A percentile compares a stretch with the other conserved stretches of the same genome.
Conservation (phyloP, 2,888 invertebrate species). For the Yponomeuta cagnagella region DNA sequence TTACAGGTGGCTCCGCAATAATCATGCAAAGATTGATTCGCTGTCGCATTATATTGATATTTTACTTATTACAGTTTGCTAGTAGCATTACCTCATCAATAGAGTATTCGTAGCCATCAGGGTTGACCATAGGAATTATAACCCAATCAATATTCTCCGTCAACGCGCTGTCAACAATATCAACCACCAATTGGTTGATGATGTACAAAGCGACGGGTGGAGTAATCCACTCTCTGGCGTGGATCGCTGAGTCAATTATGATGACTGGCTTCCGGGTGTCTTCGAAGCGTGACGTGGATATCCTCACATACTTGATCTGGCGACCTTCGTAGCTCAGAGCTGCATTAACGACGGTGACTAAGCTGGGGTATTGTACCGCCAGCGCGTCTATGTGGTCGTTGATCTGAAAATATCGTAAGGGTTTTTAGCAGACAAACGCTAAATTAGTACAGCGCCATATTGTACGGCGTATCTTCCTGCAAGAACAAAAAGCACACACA, state of each 20-base stretch:
- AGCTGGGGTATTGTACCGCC: constrained; percentile 54
- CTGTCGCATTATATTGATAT: too few species aligned
- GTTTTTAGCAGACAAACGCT: too few species aligned
- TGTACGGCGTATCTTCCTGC: too few species aligned
- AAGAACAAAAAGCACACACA: too few species aligned
- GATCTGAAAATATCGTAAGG: constrained; percentile 48
- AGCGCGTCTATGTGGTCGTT: constrained; percentile 62
- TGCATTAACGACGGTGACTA: constrained; percentile 71
- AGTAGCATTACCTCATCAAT: constrained; percentile 54
- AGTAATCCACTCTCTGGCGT: constrained; percentile 85
- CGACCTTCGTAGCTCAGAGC: constrained; percentile 77
- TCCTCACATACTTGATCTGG: constrained; percentile 75
- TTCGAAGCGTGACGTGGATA: constrained; percentile 69
- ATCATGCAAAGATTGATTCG: too few species aligned
- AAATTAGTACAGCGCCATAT: too few species aligned
- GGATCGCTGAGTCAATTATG: constrained; percentile 78
- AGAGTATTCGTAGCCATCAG: constrained; percentile 84
- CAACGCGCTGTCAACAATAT: constrained; percentile 62
- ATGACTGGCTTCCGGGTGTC: constrained; percentile 72
- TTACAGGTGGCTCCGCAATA: too few species aligned
- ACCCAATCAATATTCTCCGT: constrained; percentile 79
- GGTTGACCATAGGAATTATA: constrained; percentile 80
- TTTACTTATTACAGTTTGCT: too few species aligned
- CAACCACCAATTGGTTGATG: constrained; percentile 78
- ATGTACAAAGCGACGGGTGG: constrained; percentile 80